A percentile compares a stretch with the other conserved stretches of the same genome.
These are phyloP conservation scores for Danionella dracula DNA, from an alignment of 2,797 vertebrate species.

Conservation along the genomic window DNA sequence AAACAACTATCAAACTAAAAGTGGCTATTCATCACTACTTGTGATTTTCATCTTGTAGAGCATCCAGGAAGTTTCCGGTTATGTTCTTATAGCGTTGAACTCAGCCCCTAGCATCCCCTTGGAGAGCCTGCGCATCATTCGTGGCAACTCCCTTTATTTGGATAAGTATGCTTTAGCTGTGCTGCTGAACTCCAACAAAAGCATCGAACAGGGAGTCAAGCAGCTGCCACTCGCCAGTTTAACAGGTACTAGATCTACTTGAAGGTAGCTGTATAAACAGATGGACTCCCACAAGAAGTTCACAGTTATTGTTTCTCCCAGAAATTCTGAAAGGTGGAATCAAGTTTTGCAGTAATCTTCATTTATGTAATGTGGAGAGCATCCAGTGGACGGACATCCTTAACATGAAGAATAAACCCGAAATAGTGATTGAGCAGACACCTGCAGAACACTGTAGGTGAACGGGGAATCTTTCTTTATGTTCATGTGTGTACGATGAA, in stretches of 20 bases:
- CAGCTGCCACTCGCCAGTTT: constrained; percentile 79
- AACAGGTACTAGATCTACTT: constrained; percentile 68
- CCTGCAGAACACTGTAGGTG: constrained; percentile 70
- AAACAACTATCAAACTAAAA: no score
- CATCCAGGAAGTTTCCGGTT: constrained; percentile 92
- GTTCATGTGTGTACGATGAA: no score
- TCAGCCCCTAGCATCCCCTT: constrained; percentile 77
- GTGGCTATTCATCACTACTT: no score
- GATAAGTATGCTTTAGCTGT: constrained; percentile 74
- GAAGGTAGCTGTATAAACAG: no score
- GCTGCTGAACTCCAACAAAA: constrained; percentile 72
- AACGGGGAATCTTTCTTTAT: not conserved
- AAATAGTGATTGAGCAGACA: constrained; percentile 33
- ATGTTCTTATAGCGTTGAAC: constrained; percentile 88
- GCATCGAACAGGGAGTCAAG: constrained; percentile 53
- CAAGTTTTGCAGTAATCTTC: constrained; percentile 69
- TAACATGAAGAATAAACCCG: constrained; percentile 52
- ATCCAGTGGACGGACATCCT: constrained; percentile 89
- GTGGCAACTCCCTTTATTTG: constrained; percentile 84
- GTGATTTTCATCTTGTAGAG: constrained; percentile 71
- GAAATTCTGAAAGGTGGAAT: constrained; percentile 91
- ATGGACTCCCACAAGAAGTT: not conserved
- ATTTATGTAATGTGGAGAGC: constrained; percentile 81
- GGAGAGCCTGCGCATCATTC: constrained; percentile 87
- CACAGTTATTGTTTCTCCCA: constrained; percentile 47